A percentile compares a stretch with the other conserved stretches of the same genome.
Conservation (phyloP, 2,113 vertebrate genomes). For the Clinocottus analis region DNA sequence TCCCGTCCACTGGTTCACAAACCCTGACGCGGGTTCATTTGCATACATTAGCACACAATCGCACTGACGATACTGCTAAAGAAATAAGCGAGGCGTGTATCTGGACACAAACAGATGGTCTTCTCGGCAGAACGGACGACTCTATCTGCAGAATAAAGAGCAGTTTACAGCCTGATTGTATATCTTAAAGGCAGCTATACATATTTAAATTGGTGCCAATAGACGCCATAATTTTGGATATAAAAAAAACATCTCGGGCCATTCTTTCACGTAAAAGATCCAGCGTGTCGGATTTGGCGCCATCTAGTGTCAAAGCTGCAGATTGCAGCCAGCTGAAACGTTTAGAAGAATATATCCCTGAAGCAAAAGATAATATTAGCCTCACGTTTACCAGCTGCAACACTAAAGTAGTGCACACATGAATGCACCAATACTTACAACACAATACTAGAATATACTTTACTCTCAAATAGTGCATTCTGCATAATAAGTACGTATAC, state of each 20-base stretch:
- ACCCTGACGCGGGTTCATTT: slow-evolving; percentile 1
- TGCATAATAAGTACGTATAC: too few relatives aligned
- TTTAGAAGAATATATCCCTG: too few relatives aligned
- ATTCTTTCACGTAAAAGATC: not conserved
- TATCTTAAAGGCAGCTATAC: not conserved
- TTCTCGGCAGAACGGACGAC: not conserved
- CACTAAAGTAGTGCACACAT: too few relatives aligned
- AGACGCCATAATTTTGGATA: not conserved
- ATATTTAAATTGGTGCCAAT: not conserved
- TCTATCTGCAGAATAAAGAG: not conserved
- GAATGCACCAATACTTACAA: too few relatives aligned
- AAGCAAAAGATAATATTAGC: too few relatives aligned
- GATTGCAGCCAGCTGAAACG: too few relatives aligned
- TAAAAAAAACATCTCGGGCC: not conserved
- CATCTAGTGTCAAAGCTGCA: too few relatives aligned
- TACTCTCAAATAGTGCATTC: too few relatives aligned
- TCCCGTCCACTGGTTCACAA: not conserved
- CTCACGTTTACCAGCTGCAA: too few relatives aligned
- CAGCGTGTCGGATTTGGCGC: too few relatives aligned
- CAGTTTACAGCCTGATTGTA: not conserved
- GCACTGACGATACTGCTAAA: not conserved
- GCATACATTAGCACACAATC: not conserved
- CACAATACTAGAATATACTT: too few relatives aligned
- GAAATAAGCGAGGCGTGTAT: not conserved
- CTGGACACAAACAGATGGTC: slow-evolving; percentile 30